Base-by-base conservation (phyloP, 2,797 vertebrate species). In the Taeniopygia guttata region DNA sequence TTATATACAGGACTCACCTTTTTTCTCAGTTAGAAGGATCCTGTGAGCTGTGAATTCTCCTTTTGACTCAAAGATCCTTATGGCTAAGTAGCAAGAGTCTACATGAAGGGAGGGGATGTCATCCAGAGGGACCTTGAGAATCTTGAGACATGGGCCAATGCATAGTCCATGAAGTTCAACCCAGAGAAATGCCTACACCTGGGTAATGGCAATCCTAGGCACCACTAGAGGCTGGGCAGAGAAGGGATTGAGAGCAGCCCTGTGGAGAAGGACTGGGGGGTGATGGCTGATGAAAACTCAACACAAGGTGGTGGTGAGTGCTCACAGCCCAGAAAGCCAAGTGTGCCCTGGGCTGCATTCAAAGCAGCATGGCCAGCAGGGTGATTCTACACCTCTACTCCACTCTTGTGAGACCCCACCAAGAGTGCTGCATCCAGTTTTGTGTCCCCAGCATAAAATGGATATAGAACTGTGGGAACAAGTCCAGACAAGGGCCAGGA, bases 301-400 rank as follows among this genome's bases (percentile, higher is more conserved):
- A 6, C 9, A 17, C 12, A 16, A 46, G 25, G 13, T 0, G 0
- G 14, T 0, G 0, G 29, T 34, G 40, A 17, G 25, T 4, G 40
- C 30, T 40, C 40, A 46, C 23, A 76, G 62, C 22, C 8, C 23
- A 52, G 22, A 52, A 52, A 60, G 23, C 20, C 46, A 52, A 1
- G 7, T 12, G 25, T 54, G 29, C 16, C 25, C 63, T 25, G 63
- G 25, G 19, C 83, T 77, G 55, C 55, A 60, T 25, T 8, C 20
- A 68, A 11, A 77, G 55, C 29, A 69, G 73, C 0, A 0, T 15
- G 55, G 29, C 73, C 48, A 76, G 73, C 34, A 54, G 40, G 46
- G 16, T 0, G 29, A 40, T 40, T 45, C 46, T n/a, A 12, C 7
- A 20, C 40, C 16, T 76, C 46, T 20, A 4, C 38, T 52, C 40